Evolutionary conservation across 2,113 vertebrate species (phyloP).

Genomic region (Marmota flaviventris): DNA sequence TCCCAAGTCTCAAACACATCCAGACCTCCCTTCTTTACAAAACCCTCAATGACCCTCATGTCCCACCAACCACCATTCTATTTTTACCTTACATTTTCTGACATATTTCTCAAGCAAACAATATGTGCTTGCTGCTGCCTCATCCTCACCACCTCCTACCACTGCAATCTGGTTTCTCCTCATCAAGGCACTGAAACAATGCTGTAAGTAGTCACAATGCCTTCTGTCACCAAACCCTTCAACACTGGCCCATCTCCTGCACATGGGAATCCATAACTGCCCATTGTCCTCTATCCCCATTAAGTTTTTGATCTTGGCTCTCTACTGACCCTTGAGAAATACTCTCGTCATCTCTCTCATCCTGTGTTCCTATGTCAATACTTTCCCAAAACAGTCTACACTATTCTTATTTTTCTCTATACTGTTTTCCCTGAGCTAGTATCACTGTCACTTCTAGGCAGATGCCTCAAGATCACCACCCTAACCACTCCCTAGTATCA

Average conservation of each 20-base stretch:
- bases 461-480: conserved; percentile 4
- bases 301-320: background rate
- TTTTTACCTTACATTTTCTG: conserved; percentile 74
- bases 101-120: conserved; percentile 73
- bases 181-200: conserved; percentile 52
- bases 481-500: background rate
- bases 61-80: conserved; percentile 55
- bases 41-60: conserved; percentile 61
- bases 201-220: conserved; percentile 52
- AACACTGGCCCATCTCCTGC: background rate
- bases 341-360: background rate
- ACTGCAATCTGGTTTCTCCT: conserved; percentile 76
- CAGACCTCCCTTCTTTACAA: conserved; percentile 51
- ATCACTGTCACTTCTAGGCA: background rate
- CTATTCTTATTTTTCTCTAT: background rate
- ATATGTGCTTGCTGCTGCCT: conserved; percentile 67
- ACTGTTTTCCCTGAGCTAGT: background rate
- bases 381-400: background rate
- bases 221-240: conserved; percentile 69
- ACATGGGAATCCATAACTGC: background rate
- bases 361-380: background rate
- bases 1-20: background rate
- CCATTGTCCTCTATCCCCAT: background rate
- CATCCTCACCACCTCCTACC: conserved; percentile 70
- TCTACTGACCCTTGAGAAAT: background rate